phyloP scores from a whole-genome alignment of 2,113 vertebrate genomes.

The Phainopepla nitens region DNA sequence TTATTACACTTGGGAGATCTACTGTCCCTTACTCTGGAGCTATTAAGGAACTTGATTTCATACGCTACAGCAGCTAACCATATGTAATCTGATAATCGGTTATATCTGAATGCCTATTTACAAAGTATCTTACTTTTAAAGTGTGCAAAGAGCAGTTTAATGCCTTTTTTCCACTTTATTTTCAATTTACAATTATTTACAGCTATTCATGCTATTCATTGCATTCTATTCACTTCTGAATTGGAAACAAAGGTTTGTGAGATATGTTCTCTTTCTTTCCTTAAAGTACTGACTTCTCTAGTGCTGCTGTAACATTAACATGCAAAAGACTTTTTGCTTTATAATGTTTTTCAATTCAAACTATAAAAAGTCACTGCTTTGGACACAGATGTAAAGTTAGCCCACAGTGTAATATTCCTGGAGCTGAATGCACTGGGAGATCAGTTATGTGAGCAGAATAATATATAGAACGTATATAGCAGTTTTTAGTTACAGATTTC shows the following conservation, averaged over 20 bases:
- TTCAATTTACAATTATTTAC: neutral
- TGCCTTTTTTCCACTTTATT: neutral
- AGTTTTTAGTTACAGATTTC: neutral
- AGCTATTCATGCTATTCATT: neutral
- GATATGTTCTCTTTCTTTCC: neutral
- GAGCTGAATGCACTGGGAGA: neutral
- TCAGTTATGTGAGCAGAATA: neutral
- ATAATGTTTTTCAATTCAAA: neutral
- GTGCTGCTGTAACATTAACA: neutral
- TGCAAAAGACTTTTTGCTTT: neutral
- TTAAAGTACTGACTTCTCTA: neutral
- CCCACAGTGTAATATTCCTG: neutral
- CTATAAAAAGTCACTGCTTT: neutral
- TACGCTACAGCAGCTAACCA: neutral
- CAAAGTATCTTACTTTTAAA: neutral
- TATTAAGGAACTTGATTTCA: neutral
- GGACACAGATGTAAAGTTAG: neutral
- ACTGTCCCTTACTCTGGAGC: neutral
- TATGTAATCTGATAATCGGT: neutral
- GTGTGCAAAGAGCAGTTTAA: neutral
- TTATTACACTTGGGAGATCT: neutral
- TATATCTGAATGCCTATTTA: neutral
- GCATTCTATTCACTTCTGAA: neutral
- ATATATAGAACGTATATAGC: neutral
- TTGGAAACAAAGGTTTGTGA: neutral